Base-by-base conservation (phyloP, 2,888 invertebrate genomes). In the Chalcis sispes region DNA sequence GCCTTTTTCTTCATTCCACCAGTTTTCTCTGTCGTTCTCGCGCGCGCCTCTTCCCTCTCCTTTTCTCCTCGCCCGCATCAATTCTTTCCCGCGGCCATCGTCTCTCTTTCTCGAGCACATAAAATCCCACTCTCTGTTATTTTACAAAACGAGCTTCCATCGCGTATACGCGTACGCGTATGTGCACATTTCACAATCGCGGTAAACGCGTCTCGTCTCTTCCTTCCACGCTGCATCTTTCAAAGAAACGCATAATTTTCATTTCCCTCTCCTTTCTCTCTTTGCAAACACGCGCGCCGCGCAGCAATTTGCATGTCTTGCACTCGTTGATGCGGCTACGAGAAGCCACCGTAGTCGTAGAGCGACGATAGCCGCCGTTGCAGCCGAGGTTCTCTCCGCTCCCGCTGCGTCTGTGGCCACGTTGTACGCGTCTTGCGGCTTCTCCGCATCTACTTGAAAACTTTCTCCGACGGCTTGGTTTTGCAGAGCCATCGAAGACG, bases 381-480 rank as follows among this genome's bases (percentile, higher is more conserved):
- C n/a, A n/a, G n/a, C n/a, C n/a, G 15, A 42, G 15, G 2, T 42
- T 40, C 23, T 5, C 1, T 23, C 32, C 10, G 40, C 40, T 58
- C 20, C 40, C 25, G 59, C 52, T 54, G 52, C n/a, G n/a, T n/a
- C n/a, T n/a, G n/a, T n/a, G n/a, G n/a, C n/a, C n/a, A n/a, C n/a
- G n/a, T n/a, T n/a, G 18, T 52, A 23, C 4, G 46, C n/a, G 15
- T 46, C 46, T 46, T n/a, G 46, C 13, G 25, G 52, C 52, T 25
- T 13, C 32, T 58, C 36, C 18, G 32, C 54, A 54, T 18, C 58
- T 58, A 58, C 58, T 58, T 58, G 58, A 62, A 46, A 62, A 48
- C 48, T 62, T 62, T 62, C 62, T 36, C 59, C 20, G 29, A 20
- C 10, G 36, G 3, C 58, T 23, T 23, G 7, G n/a, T n/a, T n/a